phyloP scores from a whole-genome alignment of 2,888 invertebrate species.

The Acanthosepion esculentum region DNA sequence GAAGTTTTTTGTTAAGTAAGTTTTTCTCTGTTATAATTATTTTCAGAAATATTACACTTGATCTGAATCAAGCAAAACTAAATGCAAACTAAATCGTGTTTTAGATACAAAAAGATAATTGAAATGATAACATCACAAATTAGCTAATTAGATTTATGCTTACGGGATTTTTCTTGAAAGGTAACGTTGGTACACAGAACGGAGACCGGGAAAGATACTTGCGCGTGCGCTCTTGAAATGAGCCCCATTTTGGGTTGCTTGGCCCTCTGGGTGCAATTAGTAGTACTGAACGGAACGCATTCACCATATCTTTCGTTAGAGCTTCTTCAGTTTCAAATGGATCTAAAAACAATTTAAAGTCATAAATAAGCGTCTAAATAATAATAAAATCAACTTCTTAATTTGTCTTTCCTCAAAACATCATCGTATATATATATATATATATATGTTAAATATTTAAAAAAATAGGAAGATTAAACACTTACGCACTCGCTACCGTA shows the following conservation, averaged over 20 bases:
- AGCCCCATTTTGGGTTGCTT: conserved; percentile 60
- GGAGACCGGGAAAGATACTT: conserved; percentile 43
- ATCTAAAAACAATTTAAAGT: conserved; percentile 51
- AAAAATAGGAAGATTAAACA: too few relatives aligned
- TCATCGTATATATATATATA: too few relatives aligned
- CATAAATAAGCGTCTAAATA: neutral
- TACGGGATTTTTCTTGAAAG: neutral
- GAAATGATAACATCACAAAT: too few relatives aligned
- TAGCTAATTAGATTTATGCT: neutral
- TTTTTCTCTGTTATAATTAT: too few relatives aligned
- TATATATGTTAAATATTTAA: too few relatives aligned
- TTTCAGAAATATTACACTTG: too few relatives aligned
- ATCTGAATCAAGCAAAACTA: too few relatives aligned
- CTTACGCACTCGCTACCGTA: too few relatives aligned
- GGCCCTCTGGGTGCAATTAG: conserved; percentile 62
- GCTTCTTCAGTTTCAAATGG: conserved; percentile 56
- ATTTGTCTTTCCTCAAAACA: too few relatives aligned
- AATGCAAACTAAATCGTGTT: too few relatives aligned
- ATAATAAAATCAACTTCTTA: neutral
- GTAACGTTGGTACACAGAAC: conserved; percentile 47
- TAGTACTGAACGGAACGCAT: conserved; percentile 63
- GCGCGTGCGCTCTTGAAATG: conserved; percentile 58
- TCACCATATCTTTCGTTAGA: conserved; percentile 51
- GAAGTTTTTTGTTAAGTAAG: too few relatives aligned
- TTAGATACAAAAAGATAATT: too few relatives aligned